Evolutionary conservation across 2,113 vertebrate species (phyloP).

Genomic region (Eurypyga helias): DNA sequence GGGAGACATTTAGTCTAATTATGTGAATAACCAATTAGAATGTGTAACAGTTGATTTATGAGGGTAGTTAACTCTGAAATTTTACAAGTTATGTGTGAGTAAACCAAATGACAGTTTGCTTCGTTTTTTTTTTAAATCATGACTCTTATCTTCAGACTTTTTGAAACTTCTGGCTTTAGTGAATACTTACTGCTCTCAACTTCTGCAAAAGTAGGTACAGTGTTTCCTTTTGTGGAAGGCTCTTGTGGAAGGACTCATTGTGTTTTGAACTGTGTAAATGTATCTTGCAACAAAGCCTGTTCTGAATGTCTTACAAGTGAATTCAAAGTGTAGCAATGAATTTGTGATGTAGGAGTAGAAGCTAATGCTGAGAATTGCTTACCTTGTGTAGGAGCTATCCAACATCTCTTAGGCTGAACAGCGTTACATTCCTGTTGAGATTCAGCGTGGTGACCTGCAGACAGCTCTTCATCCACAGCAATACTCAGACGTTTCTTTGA

Average conservation of each 20-base stretch:
- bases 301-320: neutral
- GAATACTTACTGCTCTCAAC: neutral
- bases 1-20: neutral
- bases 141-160: neutral
- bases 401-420: neutral
- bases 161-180: neutral
- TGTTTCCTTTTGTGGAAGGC: neutral
- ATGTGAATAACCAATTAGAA: neutral
- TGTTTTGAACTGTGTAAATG: neutral
- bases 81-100: neutral
- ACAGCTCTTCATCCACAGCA: neutral
- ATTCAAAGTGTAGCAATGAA: rapidly evolving
- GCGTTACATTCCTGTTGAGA: neutral
- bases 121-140: neutral
- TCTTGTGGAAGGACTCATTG: neutral
- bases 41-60: neutral
- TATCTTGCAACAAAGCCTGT: neutral
- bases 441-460: neutral
- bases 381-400: neutral
- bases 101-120: neutral
- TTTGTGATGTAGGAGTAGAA: neutral
- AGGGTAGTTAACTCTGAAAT: neutral
- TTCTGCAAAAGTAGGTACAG: neutral
- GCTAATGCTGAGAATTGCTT: neutral
- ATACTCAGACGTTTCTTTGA: neutral